Evolutionary conservation across 1,140 invertebrate species (phyloP).

Genomic region (Drosophila persimilis): DNA sequence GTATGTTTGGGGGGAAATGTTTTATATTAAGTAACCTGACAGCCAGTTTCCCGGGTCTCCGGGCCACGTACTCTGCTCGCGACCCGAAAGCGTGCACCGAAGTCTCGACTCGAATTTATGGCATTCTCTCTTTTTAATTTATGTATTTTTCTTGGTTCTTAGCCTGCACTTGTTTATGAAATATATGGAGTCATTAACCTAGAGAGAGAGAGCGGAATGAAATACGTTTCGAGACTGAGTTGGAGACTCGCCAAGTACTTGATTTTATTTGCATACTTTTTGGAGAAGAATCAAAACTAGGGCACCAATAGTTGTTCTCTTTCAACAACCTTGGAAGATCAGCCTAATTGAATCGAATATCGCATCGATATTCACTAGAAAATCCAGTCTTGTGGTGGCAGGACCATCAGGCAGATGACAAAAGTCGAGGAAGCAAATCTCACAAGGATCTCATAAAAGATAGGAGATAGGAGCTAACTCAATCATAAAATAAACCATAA

Average conservation of each 20-base stretch:
- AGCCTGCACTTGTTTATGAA: conserved; percentile 32
- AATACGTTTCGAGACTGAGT: conserved; percentile 7
- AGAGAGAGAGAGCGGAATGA: conserved; percentile 14
- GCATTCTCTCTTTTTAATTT: conserved; percentile 46
- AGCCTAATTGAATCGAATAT: no score
- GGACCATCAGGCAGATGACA: no score
- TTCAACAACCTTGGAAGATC: no score
- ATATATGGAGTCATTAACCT: conserved; percentile 41
- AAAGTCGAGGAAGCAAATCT: no score
- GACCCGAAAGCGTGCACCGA: conserved; percentile 56
- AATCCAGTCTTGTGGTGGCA: no score
- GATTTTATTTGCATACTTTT: not conserved
- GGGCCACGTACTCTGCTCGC: conserved; percentile 46
- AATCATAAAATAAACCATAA: no score
- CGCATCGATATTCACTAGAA: no score
- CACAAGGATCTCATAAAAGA: no score
- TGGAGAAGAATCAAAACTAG: no score
- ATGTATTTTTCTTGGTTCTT: conserved; percentile 19
- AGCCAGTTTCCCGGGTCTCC: conserved; percentile 16
- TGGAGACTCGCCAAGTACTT: not conserved
- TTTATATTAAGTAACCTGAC: conserved; percentile 56
- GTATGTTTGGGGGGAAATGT: conserved; percentile 30
- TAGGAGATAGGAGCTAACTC: no score
- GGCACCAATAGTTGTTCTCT: no score
- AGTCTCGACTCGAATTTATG: conserved; percentile 50